Evolutionary conservation across 2,888 invertebrate genomes (phyloP).

Genomic region (Trimorus sp.): DNA sequence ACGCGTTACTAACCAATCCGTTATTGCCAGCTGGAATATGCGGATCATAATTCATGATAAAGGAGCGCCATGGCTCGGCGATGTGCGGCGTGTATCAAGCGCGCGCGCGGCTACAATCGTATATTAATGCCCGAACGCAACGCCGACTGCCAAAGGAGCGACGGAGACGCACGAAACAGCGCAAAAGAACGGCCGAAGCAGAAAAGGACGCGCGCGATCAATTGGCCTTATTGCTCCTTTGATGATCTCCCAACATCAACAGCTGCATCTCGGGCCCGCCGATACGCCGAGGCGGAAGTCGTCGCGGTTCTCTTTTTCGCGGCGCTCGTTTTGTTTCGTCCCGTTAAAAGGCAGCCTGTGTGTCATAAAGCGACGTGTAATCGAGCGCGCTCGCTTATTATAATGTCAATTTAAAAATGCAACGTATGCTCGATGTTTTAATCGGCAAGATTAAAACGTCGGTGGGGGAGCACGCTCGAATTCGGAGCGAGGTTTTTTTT

Average conservation of each 20-base stretch:
- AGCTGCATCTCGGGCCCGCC: conserved; percentile 19
- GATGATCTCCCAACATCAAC: conserved; percentile 42
- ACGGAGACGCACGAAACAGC: conserved; percentile 5
- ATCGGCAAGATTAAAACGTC: no score
- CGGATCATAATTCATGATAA: conserved; percentile 60
- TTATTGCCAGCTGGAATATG: conserved; percentile 60
- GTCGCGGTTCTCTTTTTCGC: background rate
- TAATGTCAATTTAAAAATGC: no score
- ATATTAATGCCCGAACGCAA: conserved; percentile 54
- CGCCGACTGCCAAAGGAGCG: conserved; percentile 23
- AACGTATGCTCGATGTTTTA: no score
- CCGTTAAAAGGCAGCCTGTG: background rate
- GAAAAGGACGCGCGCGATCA: conserved; percentile 33
- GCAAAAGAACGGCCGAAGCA: conserved; percentile 30
- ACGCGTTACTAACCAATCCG: conserved; percentile 59
- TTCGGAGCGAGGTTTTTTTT: no score
- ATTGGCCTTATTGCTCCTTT: conserved; percentile 36
- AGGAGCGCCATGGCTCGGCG: conserved; percentile 52
- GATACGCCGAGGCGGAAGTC: conserved; percentile 11
- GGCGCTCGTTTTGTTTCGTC: background rate
- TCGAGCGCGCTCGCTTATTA: background rate
- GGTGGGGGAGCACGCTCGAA: no score
- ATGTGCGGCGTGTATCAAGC: conserved; percentile 54
- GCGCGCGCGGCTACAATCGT: conserved; percentile 56
- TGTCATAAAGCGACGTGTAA: conserved; percentile 1